A percentile compares a stretch with the other conserved stretches of the same genome.
Conservation (phyloP, 2,888 invertebrate species). For the Sisyra terminalis region DNA sequence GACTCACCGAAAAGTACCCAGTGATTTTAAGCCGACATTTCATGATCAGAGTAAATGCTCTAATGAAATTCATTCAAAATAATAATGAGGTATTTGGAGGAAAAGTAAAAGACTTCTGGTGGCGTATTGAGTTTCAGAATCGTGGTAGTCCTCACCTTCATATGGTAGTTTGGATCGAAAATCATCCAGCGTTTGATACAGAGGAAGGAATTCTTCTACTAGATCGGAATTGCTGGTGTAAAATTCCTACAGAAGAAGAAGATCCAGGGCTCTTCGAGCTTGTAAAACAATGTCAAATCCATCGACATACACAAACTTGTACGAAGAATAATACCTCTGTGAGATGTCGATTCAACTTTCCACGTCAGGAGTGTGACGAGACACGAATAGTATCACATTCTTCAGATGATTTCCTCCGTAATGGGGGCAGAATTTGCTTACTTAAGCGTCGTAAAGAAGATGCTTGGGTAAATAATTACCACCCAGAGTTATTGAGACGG, state of each 20-base stretch:
- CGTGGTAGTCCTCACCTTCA: constrained; percentile 13
- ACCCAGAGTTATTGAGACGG: constrained; percentile 10
- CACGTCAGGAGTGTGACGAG: constrained; percentile 9
- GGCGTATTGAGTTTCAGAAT: constrained; percentile 14
- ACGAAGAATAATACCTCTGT: constrained; percentile 9
- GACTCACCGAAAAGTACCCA: constrained; percentile 9
- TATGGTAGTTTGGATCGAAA: constrained; percentile 4
- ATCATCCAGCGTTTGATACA: constrained; percentile 13
- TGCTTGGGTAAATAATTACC: constrained; percentile 14
- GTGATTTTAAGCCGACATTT: constrained; percentile 12
- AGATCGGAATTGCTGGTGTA: constrained; percentile 10
- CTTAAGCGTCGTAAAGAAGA: constrained; percentile 10
- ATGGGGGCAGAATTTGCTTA: constrained; percentile 5
- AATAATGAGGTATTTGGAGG: not conserved
- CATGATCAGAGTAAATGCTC: constrained; percentile 7
- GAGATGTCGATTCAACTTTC: constrained; percentile 12
- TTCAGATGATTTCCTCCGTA: constrained; percentile 11
- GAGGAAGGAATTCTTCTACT: constrained; percentile 9
- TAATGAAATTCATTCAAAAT: not conserved
- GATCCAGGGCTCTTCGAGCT: constrained; percentile 10
- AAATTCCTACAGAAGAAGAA: constrained; percentile 8
- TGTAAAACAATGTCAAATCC: constrained; percentile 9
- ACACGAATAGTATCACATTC: constrained; percentile 9
- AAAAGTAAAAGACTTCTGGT: constrained; percentile 9
- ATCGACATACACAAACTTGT: constrained; percentile 13